Base-by-base conservation (phyloP, 2,797 vertebrate species). In the Anguilla anguilla region DNA sequence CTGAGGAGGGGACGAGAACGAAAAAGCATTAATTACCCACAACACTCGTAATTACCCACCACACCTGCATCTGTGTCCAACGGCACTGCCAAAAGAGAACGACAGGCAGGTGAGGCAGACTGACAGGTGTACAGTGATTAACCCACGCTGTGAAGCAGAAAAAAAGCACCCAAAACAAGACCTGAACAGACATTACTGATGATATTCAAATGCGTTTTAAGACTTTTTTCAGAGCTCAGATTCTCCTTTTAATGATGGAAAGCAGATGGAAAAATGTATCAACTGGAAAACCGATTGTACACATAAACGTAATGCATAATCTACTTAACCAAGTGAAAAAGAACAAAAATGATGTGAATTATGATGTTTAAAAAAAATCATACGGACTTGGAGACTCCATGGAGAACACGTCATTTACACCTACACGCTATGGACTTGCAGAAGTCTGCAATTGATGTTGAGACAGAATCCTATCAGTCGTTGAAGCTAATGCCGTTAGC, bases 1-100 rank as follows among this genome's bases (percentile, higher is more conserved):
- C 98, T 99, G 15, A 0, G 31, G 53, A 79, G 51, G 39, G 31
- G 86, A 17, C 61, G 83, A 61, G 89, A 55, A 53, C 79, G 15
- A 46, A 46, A 51, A 13, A 53, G 10, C 51, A 53, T 53, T 53
- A 9, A 53, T 53, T 53, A 53, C 51, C 51, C 51, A 53, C 11
- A 53, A 53, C 43, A 46, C 43, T 43, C 43, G 43, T 46, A 4
- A 46, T 46, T 46, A 46, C 0, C 43, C 43, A 46, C 5, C 43
- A 74, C 22, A 13, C 51, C 31, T 74, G 69, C 69, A 74, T 15
- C 69, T 19, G 7, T n/a, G 28, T 17, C 28, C 72, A 35, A 35
- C 72, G 5, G 28, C 31, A 39, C 72, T 11, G 72, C 13, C 72
- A 74, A 9, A 13, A 31, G 72, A 10, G 72, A 13, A 72, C 5